These are phyloP conservation scores for Drosophila hamatofila DNA, from an alignment of 2,888 invertebrate species.

Conservation along the genomic window DNA sequence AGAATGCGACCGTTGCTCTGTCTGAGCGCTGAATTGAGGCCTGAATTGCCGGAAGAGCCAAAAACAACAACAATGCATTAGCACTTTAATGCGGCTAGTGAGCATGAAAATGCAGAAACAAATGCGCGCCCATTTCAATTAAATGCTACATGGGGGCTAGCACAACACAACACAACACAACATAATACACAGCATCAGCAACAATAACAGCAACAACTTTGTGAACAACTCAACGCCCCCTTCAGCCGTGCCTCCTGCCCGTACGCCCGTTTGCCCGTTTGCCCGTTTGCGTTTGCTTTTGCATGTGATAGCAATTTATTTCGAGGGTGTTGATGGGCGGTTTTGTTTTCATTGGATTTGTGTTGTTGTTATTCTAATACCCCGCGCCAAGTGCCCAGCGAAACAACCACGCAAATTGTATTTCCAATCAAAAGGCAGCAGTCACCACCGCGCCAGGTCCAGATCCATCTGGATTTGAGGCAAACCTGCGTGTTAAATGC, in stretches of 20 bases:
- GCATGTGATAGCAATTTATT: slow-evolving; percentile 69
- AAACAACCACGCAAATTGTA: slow-evolving; percentile 61
- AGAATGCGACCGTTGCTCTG: slow-evolving; percentile 15
- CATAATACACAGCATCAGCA: slow-evolving; percentile 47
- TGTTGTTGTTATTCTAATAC: slow-evolving; percentile 80
- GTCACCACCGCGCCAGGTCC: slow-evolving; percentile 47
- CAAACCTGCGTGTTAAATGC: slow-evolving; percentile 82
- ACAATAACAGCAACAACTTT: slow-evolving; percentile 50
- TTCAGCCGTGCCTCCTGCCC: neutral
- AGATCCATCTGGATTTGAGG: slow-evolving; percentile 18
- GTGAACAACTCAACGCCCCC: slow-evolving; percentile 33
- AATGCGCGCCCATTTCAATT: slow-evolving; percentile 80
- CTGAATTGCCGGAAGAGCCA: slow-evolving; percentile 45
- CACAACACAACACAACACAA: slow-evolving; percentile 29
- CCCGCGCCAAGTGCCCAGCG: slow-evolving; percentile 54
- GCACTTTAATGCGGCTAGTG: slow-evolving; percentile 81
- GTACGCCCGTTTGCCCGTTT: neutral
- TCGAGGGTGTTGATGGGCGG: slow-evolving; percentile 83
- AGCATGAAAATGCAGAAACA: slow-evolving; percentile 78
- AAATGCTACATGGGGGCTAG: slow-evolving; percentile 69
- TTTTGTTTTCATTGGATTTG: slow-evolving; percentile 84
- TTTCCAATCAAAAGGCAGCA: slow-evolving; percentile 73
- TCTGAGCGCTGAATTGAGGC: slow-evolving; percentile 6
- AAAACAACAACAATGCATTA: slow-evolving; percentile 83
- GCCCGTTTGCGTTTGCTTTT: slow-evolving; percentile 21